Percentiles rank a stretch among this genome's conserved stretches.
phyloP scores from a whole-genome alignment of 2,797 vertebrate species.

The Xerus rutilus region DNA sequence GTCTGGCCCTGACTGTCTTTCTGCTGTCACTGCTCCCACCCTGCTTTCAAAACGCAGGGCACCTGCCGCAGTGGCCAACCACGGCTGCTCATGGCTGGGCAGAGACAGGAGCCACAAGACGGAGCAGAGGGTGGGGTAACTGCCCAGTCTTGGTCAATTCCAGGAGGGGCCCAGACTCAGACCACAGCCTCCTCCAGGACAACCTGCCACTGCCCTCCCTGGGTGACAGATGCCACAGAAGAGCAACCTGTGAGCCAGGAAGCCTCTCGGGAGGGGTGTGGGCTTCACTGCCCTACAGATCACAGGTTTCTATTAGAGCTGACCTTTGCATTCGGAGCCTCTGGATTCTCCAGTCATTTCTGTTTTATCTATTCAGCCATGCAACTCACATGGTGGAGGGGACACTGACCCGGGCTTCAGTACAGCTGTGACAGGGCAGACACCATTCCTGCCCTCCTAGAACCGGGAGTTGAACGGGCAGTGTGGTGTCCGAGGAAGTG shows the following conservation, averaged over 20 bases:
- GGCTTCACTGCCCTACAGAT: neutral
- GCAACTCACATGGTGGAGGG: neutral
- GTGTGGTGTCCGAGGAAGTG: accelerated
- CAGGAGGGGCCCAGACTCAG: no score
- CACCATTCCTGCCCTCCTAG: accelerated
- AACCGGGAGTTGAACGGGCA: accelerated
- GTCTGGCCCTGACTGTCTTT: neutral
- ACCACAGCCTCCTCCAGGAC: neutral
- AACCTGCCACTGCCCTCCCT: neutral
- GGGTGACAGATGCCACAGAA: no score
- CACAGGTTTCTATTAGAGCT: neutral
- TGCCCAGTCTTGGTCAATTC: accelerated
- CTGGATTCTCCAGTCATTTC: neutral
- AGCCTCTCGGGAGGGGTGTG: no score
- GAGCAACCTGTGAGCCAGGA: no score
- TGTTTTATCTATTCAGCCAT: neutral
- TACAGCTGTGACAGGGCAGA: accelerated
- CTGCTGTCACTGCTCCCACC: neutral
- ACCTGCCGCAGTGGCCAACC: neutral
- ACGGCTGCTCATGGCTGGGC: neutral
- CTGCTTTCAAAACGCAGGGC: neutral
- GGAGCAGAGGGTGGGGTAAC: accelerated
- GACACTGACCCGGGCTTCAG: accelerated
- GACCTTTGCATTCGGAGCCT: neutral
- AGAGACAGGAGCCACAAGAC: neutral